A percentile compares a stretch with the other conserved stretches of the same genome.
Evolutionary conservation across 1,140 invertebrate genomes (phyloP).

Genomic region (Zophobas atratus): DNA sequence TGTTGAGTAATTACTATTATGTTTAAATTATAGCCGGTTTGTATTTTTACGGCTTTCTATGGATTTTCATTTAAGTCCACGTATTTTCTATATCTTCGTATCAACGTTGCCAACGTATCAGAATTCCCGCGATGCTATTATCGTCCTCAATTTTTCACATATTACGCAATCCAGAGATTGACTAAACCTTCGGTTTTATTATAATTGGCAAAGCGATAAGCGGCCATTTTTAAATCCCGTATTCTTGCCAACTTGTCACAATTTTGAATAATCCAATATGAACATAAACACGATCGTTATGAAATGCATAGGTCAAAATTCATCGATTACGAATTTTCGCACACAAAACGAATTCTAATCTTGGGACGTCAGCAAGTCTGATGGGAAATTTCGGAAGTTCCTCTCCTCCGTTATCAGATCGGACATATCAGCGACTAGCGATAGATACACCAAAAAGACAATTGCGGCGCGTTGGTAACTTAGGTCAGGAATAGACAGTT

Average conservation of each 20-base stretch:
- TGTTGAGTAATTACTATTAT: conserved; percentile 29
- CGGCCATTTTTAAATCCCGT: conserved; percentile 10
- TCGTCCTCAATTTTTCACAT: neutral
- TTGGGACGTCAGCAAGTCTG: neutral
- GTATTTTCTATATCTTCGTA: no score
- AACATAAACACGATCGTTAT: neutral
- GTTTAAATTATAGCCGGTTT: conserved; percentile 14
- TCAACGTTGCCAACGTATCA: neutral
- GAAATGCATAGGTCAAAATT: neutral
- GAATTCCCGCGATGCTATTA: neutral
- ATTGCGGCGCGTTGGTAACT: conserved; percentile 27
- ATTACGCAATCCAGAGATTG: conserved; percentile 27
- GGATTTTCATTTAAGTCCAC: no score
- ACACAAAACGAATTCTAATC: neutral
- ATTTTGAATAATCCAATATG: conserved; percentile 27
- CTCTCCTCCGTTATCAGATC: neutral
- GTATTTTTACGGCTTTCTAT: conserved; percentile 22
- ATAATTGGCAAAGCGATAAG: conserved; percentile 24
- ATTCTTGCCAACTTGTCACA: conserved; percentile 28
- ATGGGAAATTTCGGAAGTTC: conserved; percentile 5
- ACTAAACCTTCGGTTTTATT: conserved; percentile 13
- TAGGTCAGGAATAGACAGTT: conserved; percentile 48
- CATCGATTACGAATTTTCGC: neutral
- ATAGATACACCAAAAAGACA: neutral
- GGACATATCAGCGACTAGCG: no score